Conservation (phyloP, 2,888 invertebrate genomes). For the Tillus elongatus region DNA sequence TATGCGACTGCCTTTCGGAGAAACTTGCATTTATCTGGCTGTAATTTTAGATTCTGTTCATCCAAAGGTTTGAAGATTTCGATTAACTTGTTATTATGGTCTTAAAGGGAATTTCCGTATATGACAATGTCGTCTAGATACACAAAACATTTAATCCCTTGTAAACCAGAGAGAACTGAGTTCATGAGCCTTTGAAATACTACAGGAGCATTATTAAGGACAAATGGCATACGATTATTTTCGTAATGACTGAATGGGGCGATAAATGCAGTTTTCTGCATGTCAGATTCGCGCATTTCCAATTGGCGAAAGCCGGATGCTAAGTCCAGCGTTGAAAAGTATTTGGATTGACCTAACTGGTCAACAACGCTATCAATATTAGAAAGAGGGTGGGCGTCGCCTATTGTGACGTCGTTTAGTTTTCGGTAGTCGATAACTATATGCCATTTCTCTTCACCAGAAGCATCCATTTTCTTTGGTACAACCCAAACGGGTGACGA, state of each 20-base stretch:
- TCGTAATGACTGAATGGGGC: slow-evolving; percentile 23
- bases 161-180: too few relatives aligned
- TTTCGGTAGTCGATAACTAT: too few relatives aligned
- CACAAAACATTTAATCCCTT: too few relatives aligned
- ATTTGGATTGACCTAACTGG: too few relatives aligned
- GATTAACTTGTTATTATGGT: slow-evolving; percentile 21
- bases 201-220: slow-evolving; percentile 25
- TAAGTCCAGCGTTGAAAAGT: slow-evolving; percentile 18
- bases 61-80: slow-evolving; percentile 14
- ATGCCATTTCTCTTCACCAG: slow-evolving; percentile 23
- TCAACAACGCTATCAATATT: slow-evolving; percentile 28
- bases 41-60: slow-evolving; percentile 15
- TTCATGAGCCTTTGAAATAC: too few relatives aligned
- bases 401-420: too few relatives aligned
- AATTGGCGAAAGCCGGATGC: slow-evolving; percentile 18
- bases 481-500: slow-evolving; percentile 23
- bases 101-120: too few relatives aligned
- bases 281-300: slow-evolving; percentile 14
- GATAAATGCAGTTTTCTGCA: slow-evolving; percentile 22
- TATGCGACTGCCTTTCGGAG: slow-evolving; percentile 24
- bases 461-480: slow-evolving; percentile 23
- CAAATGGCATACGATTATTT: slow-evolving; percentile 24
- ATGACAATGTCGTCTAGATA: too few relatives aligned
- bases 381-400: too few relatives aligned
- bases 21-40: too few relatives aligned